A percentile compares a stretch with the other conserved stretches of the same genome.
phyloP scores from a whole-genome alignment of 2,113 vertebrate species.

The Vulpes vulpes region DNA sequence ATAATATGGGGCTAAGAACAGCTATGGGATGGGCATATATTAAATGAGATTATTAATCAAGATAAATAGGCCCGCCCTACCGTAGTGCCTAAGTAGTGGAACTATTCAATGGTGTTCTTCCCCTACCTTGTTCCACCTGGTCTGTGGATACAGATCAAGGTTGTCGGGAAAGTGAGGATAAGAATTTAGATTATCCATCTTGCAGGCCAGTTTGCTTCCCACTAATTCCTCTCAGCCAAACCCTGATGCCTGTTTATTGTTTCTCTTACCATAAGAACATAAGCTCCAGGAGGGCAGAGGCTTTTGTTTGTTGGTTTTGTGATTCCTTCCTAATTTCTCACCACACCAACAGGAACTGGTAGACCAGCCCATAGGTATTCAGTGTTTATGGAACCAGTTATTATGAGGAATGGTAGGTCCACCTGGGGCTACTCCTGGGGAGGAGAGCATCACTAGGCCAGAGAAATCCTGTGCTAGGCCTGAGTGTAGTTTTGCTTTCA shows the following conservation, averaged over 20 bases:
- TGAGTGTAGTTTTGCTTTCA: conserved; percentile 30
- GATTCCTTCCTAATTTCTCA: conserved; percentile 30
- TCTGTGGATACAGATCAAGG: background rate
- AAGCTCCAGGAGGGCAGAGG: background rate
- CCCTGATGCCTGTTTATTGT: background rate
- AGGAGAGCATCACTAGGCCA: background rate
- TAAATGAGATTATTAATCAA: background rate
- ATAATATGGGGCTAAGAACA: background rate
- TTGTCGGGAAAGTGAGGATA: background rate
- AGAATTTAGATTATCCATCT: background rate
- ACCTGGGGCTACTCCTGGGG: background rate
- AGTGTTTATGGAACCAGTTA: background rate
- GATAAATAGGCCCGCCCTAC: background rate
- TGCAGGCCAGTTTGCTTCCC: background rate
- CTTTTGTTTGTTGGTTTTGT: background rate
- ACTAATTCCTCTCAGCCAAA: background rate
- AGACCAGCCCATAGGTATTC: background rate
- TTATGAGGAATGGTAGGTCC: background rate
- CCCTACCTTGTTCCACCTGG: background rate
- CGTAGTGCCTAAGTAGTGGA: background rate
- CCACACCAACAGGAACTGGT: background rate
- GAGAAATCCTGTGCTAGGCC: background rate
- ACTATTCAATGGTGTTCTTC: background rate
- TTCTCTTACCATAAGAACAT: background rate
- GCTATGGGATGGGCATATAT: background rate